phyloP scores from a whole-genome alignment of 2,888 invertebrate species.

The Lepetodrilus schrolli region DNA sequence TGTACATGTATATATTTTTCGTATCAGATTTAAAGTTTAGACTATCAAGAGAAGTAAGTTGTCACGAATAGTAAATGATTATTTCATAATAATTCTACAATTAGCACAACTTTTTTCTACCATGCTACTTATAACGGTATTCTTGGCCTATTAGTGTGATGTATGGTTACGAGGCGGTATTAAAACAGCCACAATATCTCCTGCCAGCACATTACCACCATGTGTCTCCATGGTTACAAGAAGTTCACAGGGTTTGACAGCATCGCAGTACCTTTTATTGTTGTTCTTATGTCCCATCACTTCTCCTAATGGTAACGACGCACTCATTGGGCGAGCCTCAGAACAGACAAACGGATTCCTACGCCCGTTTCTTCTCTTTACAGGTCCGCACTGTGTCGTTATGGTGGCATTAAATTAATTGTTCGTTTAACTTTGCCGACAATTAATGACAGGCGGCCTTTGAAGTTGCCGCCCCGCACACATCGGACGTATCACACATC shows the following conservation, averaged over 20 bases:
- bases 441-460: conserved; percentile 8
- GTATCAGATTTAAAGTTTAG: no score
- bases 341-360: background rate
- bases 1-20: no score
- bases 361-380: background rate
- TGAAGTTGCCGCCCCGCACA: conserved; percentile 17
- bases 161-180: background rate
- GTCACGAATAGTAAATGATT: no score
- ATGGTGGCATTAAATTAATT: conserved; percentile 15
- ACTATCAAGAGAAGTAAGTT: no score
- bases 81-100: no score
- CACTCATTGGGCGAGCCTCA: background rate
- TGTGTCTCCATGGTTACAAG: background rate
- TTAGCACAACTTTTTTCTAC: no score
- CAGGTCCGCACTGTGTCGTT: background rate
- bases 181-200: background rate
- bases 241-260: background rate
- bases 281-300: background rate
- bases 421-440: conserved; percentile 13
- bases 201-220: background rate
- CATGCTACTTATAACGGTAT: no score
- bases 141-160: no score
- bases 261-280: background rate
- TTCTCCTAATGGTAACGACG: background rate
- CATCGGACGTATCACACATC: conserved; percentile 1